phyloP scores from a whole-genome alignment of 1,140 invertebrate genomes.

The Eumeta japonica region DNA sequence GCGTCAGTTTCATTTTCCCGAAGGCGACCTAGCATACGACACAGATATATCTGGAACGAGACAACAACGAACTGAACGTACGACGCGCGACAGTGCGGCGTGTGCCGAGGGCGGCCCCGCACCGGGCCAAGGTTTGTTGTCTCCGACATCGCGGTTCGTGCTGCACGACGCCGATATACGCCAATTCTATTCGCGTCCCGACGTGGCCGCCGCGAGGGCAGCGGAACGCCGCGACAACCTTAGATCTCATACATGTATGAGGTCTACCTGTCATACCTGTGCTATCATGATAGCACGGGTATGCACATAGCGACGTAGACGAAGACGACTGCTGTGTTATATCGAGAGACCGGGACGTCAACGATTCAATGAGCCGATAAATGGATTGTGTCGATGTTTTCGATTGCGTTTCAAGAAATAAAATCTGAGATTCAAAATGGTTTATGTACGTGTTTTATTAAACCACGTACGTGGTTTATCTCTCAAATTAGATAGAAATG shows the following conservation, averaged over 20 bases:
- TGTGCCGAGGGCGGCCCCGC: background rate
- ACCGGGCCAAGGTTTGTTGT: background rate
- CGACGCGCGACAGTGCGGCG: background rate
- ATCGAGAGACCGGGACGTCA: background rate
- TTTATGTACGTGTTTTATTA: too few relatives aligned
- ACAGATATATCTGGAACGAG: background rate
- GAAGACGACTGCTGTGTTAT: background rate
- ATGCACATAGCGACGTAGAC: background rate
- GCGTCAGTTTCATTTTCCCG: too few relatives aligned
- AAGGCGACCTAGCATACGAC: background rate
- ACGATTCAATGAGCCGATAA: too few relatives aligned
- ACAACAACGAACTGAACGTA: background rate
- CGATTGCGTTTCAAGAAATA: too few relatives aligned
- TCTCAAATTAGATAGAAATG: too few relatives aligned
- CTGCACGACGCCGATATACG: background rate
- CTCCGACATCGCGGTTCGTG: conserved; percentile 1
- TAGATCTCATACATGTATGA: background rate
- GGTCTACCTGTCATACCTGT: background rate
- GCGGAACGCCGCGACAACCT: background rate
- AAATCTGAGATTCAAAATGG: too few relatives aligned
- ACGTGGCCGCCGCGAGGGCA: too few relatives aligned
- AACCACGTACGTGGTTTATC: too few relatives aligned
- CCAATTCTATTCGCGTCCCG: background rate
- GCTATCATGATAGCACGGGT: background rate
- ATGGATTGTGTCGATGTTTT: too few relatives aligned